Conservation (phyloP, 92 coral and sea anemone genomes). For the Parazoanthus darwini region DNA sequence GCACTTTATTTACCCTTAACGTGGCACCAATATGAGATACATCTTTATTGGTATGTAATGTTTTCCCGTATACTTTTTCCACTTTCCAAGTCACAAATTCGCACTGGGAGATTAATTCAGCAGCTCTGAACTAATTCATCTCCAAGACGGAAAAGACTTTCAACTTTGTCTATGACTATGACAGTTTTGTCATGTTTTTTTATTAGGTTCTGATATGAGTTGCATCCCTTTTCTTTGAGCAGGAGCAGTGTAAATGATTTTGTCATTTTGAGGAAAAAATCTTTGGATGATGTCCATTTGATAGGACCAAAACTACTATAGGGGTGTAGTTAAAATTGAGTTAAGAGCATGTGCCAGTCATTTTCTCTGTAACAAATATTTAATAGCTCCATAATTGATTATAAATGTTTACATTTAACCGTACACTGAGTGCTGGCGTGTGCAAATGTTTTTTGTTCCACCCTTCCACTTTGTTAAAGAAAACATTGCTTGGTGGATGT, state of each 20-base stretch:
- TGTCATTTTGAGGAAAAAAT: not conserved
- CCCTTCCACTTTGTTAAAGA: not conserved
- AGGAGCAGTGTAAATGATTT: not conserved
- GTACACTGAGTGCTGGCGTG: constrained; percentile 2
- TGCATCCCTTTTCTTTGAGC: not conserved
- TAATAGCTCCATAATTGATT: constrained; percentile 8
- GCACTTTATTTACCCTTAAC: not conserved
- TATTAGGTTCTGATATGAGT: not conserved
- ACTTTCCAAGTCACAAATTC: not conserved
- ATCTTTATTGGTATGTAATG: constrained; percentile 28
- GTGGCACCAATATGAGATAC: constrained; percentile 20
- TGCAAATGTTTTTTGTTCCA: constrained; percentile 11
- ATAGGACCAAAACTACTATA: not conserved
- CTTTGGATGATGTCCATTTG: not conserved
- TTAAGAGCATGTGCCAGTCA: not conserved
- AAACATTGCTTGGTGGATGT: constrained; percentile 1
- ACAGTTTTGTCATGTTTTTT: not conserved
- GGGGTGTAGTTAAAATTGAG: not conserved
- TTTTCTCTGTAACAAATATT: not conserved
- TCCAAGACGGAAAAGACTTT: not conserved
- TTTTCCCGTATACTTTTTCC: not conserved
- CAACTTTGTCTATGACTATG: too few species aligned
- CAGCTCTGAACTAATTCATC: too few species aligned
- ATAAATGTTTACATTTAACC: constrained; percentile 15
- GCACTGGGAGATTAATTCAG: not conserved